These are phyloP conservation scores for Heliconius ismenius DNA, from an alignment of 2,888 invertebrate species.

Conservation along the genomic window DNA sequence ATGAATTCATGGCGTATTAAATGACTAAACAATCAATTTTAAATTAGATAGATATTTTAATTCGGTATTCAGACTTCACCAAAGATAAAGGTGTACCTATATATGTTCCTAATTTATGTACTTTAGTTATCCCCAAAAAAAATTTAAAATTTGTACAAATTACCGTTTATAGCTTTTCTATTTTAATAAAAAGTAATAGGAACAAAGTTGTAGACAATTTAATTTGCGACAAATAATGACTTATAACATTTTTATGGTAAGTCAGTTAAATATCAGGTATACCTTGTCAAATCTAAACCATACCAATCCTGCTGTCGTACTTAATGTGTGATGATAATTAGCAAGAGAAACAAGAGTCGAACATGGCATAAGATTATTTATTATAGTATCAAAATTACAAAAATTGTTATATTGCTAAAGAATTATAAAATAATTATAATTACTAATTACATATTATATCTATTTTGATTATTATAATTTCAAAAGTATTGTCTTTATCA, in stretches of 20 bases:
- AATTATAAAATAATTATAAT: constrained; percentile 8
- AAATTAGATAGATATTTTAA: background rate
- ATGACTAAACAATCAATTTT: constrained; percentile 23
- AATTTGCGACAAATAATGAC: too few species aligned
- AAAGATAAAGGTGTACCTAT: too few species aligned
- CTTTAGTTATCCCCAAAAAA: too few species aligned
- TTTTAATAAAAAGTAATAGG: too few species aligned
- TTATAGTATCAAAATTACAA: constrained; percentile 57
- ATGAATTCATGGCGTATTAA: constrained; percentile 16
- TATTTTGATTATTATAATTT: background rate
- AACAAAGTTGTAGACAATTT: too few species aligned
- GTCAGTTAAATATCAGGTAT: too few species aligned
- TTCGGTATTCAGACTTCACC: background rate
- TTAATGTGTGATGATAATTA: background rate
- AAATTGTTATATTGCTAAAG: constrained; percentile 39
- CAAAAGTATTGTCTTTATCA: constrained; percentile 17
- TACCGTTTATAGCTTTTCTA: background rate
- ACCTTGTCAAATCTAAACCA: too few species aligned
- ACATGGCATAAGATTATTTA: constrained; percentile 71
- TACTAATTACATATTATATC: background rate
- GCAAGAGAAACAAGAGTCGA: constrained; percentile 43
- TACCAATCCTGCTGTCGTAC: background rate
- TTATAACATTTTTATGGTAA: too few species aligned
- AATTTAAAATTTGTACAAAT: background rate
- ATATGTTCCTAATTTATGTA: too few species aligned